Conservation (phyloP, 2,797 vertebrate genomes). For the Pseudotriccus pelzelni region DNA sequence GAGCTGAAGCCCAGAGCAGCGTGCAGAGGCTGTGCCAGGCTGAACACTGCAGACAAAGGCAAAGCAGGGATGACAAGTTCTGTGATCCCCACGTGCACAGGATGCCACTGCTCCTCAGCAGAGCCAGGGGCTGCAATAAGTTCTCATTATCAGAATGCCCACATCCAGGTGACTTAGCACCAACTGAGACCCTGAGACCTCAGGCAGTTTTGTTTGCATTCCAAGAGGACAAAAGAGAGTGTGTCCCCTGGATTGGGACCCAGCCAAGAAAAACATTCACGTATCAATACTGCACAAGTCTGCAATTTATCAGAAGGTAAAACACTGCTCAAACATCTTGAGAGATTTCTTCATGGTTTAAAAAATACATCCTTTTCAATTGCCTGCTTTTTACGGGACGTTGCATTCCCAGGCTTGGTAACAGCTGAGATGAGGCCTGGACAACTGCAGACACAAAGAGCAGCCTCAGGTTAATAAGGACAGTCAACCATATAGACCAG, state of each 20-base stretch:
- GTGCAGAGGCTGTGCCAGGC: background rate
- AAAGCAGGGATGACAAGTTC: background rate
- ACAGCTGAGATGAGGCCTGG: fast-evolving
- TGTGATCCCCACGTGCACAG: background rate
- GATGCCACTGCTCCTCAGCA: background rate
- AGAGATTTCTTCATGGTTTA: background rate
- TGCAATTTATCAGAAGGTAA: background rate
- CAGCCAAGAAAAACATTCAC: background rate
- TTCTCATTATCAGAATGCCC: background rate
- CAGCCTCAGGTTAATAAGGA: background rate
- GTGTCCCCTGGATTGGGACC: background rate
- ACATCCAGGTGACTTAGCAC: background rate
- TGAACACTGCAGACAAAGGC: background rate
- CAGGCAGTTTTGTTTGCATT: background rate
- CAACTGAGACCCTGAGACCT: background rate
- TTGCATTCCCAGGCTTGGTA: background rate
- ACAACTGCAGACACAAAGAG: background rate
- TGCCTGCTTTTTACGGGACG: background rate
- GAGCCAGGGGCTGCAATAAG: fast-evolving
- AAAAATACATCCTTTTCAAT: background rate
- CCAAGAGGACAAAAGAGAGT: background rate
- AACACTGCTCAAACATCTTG: background rate
- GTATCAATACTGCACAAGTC: background rate
- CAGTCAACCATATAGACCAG: background rate
- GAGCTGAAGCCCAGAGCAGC: background rate